Base-by-base conservation (phyloP, 2,113 vertebrate species). In the Hirundichthys speculiger region DNA sequence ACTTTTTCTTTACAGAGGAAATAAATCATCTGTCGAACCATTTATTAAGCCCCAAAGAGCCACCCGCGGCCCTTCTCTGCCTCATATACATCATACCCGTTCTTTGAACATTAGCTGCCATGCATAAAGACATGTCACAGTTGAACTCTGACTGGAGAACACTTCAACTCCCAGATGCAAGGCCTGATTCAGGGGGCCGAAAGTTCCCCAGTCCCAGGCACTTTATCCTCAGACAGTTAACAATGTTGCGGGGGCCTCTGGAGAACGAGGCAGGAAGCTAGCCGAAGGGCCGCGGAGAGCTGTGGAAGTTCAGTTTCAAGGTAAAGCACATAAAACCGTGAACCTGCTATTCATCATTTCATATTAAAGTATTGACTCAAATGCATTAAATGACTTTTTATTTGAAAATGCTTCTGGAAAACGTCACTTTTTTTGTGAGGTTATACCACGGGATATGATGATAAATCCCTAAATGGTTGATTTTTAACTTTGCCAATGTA, bases 271-370 rank as follows among this genome's bases (percentile, higher is more conserved):
- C 94, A 95, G 94, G 95, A 97, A 96, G 92, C 91, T 81, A 83
- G 87, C 93, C 92, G 83, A 84, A 71, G 89, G 91, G 93, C 89
- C 83, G 86, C 83, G 84, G 92, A 89, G 90, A 91, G 90, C 90
- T 89, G 88, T 89, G 94, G 90, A 94, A 96, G 94, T 93, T 93
- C 87, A 94, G 91, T 92, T 91, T 91, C 93, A 91, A 94, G 94
- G 92, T 92, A 92, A 91, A 93, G 94, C 94, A 94, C 92, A 94
- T 94, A 93, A 94, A 95, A 93, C 92, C 92, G 89, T 88, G 92
- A 83, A 94, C 91, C 88, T 40, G 91, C 89, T 90, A 96, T 95
- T 92, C 94, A 94, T 96, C 93, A 94, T 51, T 76, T 66, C 49
- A 65, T 45, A 69, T 73, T 75, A 64, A 84, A 58, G 39, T 40